Evolutionary conservation across 2,888 invertebrate genomes (phyloP).

Genomic region (Perdita meconis): DNA sequence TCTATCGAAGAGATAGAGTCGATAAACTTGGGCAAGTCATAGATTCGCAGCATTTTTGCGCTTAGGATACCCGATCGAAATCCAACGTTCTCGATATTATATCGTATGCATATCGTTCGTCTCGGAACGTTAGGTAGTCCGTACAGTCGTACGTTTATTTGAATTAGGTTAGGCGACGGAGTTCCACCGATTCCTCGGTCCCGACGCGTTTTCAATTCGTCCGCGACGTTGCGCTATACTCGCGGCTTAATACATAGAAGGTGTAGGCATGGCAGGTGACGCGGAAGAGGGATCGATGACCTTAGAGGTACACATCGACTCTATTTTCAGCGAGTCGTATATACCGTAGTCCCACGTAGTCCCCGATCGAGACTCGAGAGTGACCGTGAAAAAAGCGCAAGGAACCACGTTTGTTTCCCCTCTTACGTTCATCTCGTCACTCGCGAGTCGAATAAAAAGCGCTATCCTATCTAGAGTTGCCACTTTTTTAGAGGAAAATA

Average conservation of each 20-base stretch:
- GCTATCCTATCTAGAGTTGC: neutral
- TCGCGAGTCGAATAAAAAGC: conserved; percentile 38
- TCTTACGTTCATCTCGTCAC: conserved; percentile 55
- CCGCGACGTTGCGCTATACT: conserved; percentile 9
- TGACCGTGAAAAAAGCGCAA: conserved; percentile 65
- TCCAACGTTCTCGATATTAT: neutral
- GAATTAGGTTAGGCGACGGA: neutral
- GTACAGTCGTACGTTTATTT: too few relatives aligned
- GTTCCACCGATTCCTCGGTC: neutral
- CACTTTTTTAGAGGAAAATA: too few relatives aligned
- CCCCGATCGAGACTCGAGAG: conserved; percentile 57
- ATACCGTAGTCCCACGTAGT: conserved; percentile 46
- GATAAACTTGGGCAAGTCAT: neutral
- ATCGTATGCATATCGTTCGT: too few relatives aligned
- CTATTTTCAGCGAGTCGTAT: conserved; percentile 70
- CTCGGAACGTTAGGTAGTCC: too few relatives aligned
- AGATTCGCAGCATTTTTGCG: neutral
- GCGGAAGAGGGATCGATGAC: conserved; percentile 76
- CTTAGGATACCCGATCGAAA: neutral
- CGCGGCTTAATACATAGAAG: conserved; percentile 47
- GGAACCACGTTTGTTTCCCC: conserved; percentile 35
- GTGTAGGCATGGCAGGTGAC: conserved; percentile 73
- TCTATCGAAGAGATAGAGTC: neutral
- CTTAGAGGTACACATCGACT: conserved; percentile 66
- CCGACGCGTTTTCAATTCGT: conserved; percentile 2